Evolutionary conservation across 2,888 invertebrate genomes (phyloP).

Genomic region (Volucella zonaria): DNA sequence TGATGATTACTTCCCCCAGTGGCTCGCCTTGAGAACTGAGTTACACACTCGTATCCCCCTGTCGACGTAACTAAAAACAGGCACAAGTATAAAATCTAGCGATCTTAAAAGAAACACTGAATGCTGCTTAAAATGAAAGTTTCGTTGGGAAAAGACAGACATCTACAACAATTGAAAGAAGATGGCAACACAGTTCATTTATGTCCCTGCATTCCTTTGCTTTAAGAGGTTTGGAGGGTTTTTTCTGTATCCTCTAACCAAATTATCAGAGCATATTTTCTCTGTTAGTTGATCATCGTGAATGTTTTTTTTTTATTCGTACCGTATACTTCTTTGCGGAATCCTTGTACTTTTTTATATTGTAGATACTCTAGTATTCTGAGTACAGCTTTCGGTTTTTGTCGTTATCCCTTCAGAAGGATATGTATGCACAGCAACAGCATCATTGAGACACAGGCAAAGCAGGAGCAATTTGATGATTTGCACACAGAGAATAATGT

Average conservation of each 20-base stretch:
- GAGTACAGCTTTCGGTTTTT: background rate
- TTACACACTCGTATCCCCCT: too few species aligned
- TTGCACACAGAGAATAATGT: constrained; percentile 66
- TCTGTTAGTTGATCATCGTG: constrained; percentile 40
- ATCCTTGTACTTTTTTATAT: constrained; percentile 39
- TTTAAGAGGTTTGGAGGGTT: background rate
- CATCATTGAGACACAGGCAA: constrained; percentile 7
- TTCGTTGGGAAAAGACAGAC: too few species aligned
- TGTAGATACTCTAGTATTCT: background rate
- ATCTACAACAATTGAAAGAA: too few species aligned
- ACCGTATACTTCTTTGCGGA: background rate
- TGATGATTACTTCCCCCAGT: too few species aligned
- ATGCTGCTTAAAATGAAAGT: too few species aligned
- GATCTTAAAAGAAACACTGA: too few species aligned
- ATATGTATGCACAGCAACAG: constrained; percentile 42
- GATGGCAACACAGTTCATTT: background rate
- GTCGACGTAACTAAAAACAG: too few species aligned
- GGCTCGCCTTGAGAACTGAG: too few species aligned
- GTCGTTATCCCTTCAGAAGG: constrained; percentile 27
- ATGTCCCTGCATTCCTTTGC: constrained; percentile 5
- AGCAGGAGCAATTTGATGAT: constrained; percentile 58
- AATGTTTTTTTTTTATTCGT: constrained; percentile 4
- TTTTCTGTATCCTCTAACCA: constrained; percentile 46
- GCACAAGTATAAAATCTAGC: too few species aligned
- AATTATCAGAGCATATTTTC: constrained; percentile 62